Base-by-base conservation (phyloP, 2,113 vertebrate genomes). In the Microtus oregoni region DNA sequence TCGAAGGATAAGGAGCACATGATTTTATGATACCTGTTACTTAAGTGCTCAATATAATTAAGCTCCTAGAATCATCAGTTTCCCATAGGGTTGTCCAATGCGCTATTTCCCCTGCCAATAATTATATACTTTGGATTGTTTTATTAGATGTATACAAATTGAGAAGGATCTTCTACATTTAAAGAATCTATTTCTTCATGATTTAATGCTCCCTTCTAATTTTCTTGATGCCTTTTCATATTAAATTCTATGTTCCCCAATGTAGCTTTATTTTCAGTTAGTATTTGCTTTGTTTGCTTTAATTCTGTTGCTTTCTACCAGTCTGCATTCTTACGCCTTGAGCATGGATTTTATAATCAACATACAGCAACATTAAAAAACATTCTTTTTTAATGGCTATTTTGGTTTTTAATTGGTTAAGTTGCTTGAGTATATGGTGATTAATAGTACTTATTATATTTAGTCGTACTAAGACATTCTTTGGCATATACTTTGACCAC, bases 41-140 rank as follows among this genome's bases (percentile, higher is more conserved):
- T 89, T 92, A 96, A 95, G 55, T 63, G 68, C 15, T 91, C 82
- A 86, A 94, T 97, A 55, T 96, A 91, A 94, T 96, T 97, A 97
- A 96, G 35, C 55, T 89, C 88, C 52, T 93, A 93, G 94, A 96
- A 95, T 91, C 86, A 93, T 90, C 94, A 81, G 65, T 55, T 86
- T 90, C 81, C 92, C 77, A 75, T 81, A 89, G 55, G 44, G 28
- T 86, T 79, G 75, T 76, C 78, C 92, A 77, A 7, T 90, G 76
- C 70, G 32, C 52, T 58, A 8, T 73, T 94, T 94, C 20, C 47
- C 67, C 55, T 81, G 55, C 44, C 63, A 78, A 70, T 86, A 94
- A 90, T 95, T 95, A 94, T 72, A 85, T 38, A 81, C 77, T 87
- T 94, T 93, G 52, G 67, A 35, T 61, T 94, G 55, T 95, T 97